Base-by-base conservation (phyloP, 2,888 invertebrate species). In the Phyto melanocephala region DNA sequence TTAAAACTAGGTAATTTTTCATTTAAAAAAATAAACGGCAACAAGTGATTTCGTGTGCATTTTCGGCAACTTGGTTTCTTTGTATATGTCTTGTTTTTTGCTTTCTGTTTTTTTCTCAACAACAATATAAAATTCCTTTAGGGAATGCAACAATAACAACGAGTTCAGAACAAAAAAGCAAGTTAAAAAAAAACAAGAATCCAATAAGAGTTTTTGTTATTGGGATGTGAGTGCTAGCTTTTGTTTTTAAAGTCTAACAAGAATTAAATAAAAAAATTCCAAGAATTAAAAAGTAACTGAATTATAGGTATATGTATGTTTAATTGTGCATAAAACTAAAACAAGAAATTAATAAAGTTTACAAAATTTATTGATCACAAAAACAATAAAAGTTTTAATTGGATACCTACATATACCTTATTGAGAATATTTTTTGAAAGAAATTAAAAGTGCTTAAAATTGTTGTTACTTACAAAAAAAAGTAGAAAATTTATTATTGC, bases 41-140 rank as follows among this genome's bases (percentile, higher is more conserved):
- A 80, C 80, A 80, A 80, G 80, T 80, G 75, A 28, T 76, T 75
- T 68, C 33, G 70, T 80, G 37, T 75, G 47, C 62, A 68, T 60
- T 70, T 75, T 70, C 68, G 75, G 74, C 62, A 35, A 42, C 50
- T 79, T 24, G 11, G 3, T n/a, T n/a, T n/a, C n/a, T n/a, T n/a
- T n/a, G n/a, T 68, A 42, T 35, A 3, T 60, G 45, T 45, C 8
- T 56, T 37, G 47, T 11, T 42, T 62, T 42, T 62, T 52, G 24
- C 24, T 28, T 71, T 40, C 71, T 37, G 5, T 60, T 60, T 56
- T 68, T 37, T 5, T 35, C 15, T 42, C 24, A 60, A 42, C 17
- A 35, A 63, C n/a, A 58, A 40, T 42, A 71, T 15, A 65, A 65
- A 81, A 63, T 75, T 82, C 82, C 82, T 79, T 65, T 71, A 76